A percentile compares a stretch with the other conserved stretches of the same genome.
These are phyloP conservation scores for Apoderus coryli DNA, from an alignment of 2,888 invertebrate genomes.

Conservation along the genomic window DNA sequence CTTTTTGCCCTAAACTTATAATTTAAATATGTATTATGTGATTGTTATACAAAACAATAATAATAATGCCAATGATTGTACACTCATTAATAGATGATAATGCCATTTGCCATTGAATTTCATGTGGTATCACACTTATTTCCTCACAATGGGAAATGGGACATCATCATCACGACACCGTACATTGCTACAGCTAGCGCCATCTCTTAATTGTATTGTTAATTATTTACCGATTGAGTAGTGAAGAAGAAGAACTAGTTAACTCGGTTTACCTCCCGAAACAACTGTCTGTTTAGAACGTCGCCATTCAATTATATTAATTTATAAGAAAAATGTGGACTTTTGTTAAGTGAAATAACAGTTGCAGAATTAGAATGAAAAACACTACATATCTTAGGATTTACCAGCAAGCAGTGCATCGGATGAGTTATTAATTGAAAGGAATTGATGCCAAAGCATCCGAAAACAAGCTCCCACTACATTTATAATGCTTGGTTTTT, in stretches of 20 bases:
- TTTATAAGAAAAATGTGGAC: constrained; percentile 24
- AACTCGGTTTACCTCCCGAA: constrained; percentile 34
- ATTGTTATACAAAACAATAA: too few relatives aligned
- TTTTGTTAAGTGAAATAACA: constrained; percentile 20
- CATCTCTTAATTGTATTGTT: constrained; percentile 13
- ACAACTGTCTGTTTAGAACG: constrained; percentile 33
- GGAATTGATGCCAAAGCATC: constrained; percentile 27
- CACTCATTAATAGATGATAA: too few relatives aligned
- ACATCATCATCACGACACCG: neutral
- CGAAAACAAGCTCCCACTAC: constrained; percentile 31
- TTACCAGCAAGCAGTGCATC: constrained; percentile 17
- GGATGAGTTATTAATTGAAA: constrained; percentile 21
- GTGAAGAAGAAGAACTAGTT: constrained; percentile 28
- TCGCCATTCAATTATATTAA: constrained; percentile 33
- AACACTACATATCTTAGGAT: constrained; percentile 17
- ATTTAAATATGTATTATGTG: too few relatives aligned
- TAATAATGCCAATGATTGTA: too few relatives aligned
- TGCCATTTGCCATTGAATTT: too few relatives aligned
- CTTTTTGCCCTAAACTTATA: too few relatives aligned
- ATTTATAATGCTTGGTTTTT: too few relatives aligned
- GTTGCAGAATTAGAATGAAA: constrained; percentile 14
- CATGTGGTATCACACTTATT: too few relatives aligned
- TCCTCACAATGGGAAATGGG: too few relatives aligned
- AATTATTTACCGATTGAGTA: constrained; percentile 18
- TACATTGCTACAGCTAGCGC: too few relatives aligned